Evolutionary conservation across 35 echinoderm and acorn worm species (phyloP).

Genomic region (Ophiothrix spiculata): DNA sequence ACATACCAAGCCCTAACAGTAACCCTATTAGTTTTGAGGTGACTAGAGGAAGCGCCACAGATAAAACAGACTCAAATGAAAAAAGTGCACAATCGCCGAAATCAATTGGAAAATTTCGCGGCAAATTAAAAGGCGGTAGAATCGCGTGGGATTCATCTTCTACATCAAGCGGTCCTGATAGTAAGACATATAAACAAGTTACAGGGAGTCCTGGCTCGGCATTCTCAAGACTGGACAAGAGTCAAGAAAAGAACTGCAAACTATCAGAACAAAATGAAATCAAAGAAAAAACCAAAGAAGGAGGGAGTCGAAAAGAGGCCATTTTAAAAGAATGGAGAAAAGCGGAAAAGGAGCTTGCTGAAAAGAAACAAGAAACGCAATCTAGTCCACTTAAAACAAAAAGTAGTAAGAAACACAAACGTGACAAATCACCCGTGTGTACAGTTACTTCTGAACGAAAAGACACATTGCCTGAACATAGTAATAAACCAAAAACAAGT

Average conservation of each 20-base stretch:
- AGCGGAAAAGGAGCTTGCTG: not conserved
- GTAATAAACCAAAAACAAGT: not conserved
- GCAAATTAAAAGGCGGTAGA: not conserved
- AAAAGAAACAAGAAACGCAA: not conserved
- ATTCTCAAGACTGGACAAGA: not conserved
- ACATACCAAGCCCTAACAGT: conserved; percentile 32
- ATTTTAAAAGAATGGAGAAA: conserved; percentile 26
- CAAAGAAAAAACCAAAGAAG: conserved; percentile 26
- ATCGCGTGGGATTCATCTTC: not conserved
- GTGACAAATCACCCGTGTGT: not conserved
- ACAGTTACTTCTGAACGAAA: not conserved
- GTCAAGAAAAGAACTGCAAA: not conserved
- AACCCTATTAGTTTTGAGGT: not conserved
- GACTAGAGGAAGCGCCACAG: not conserved
- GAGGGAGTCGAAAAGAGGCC: not conserved
- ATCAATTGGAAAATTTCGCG: not conserved
- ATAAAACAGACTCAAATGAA: not conserved
- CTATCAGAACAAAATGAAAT: not conserved
- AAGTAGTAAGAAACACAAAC: not conserved
- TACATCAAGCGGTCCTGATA: not conserved
- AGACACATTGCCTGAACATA: too few relatives aligned
- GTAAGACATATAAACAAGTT: not conserved
- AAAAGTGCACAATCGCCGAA: not conserved
- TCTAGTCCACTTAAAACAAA: not conserved
- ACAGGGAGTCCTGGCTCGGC: not conserved